These are phyloP conservation scores for Orthonychiurus folsomi DNA, from an alignment of 2,888 invertebrate genomes.

Conservation along the genomic window DNA sequence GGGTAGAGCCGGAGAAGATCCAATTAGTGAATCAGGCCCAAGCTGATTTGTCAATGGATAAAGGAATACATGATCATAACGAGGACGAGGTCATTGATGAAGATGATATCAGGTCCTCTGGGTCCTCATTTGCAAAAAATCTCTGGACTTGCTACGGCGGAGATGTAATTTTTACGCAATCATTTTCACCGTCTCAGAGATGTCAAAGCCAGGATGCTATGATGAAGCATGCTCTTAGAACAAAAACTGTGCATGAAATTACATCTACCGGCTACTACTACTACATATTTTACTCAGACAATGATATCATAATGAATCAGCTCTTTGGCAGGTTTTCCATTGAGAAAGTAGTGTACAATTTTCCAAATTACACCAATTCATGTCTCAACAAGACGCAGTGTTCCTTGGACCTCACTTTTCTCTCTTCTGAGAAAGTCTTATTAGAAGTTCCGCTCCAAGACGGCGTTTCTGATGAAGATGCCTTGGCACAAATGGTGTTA, in stretches of 20 bases:
- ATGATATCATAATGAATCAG: slow-evolving; percentile 67
- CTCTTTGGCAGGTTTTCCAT: slow-evolving; percentile 77
- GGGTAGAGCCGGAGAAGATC: slow-evolving; percentile 24
- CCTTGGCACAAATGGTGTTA: slow-evolving; percentile 58
- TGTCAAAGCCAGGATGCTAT: slow-evolving; percentile 63
- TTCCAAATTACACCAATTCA: slow-evolving; percentile 58
- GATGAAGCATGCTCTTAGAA: slow-evolving; percentile 56
- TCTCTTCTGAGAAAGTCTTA: slow-evolving; percentile 68
- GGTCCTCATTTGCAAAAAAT: slow-evolving; percentile 74
- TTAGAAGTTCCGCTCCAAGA: slow-evolving; percentile 75
- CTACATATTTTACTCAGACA: slow-evolving; percentile 80
- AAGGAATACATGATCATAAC: slow-evolving; percentile 19
- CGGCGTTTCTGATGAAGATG: slow-evolving; percentile 66
- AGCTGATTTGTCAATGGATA: background rate
- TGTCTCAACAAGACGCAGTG: slow-evolving; percentile 72
- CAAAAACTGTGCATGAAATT: slow-evolving; percentile 62
- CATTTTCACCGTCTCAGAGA: slow-evolving; percentile 58
- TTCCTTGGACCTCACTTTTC: slow-evolving; percentile 60
- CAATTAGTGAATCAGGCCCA: slow-evolving; percentile 13
- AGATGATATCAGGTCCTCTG: slow-evolving; percentile 47
- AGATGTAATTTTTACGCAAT: slow-evolving; percentile 61
- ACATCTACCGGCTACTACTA: slow-evolving; percentile 73
- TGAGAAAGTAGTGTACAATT: slow-evolving; percentile 72
- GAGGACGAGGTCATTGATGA: slow-evolving; percentile 32
- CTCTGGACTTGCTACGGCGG: slow-evolving; percentile 67